Evolutionary conservation across 1,140 invertebrate genomes (phyloP), one percentile per base, ranked within the genome.

Genomic region (Campoletis sonorensis): DNA sequence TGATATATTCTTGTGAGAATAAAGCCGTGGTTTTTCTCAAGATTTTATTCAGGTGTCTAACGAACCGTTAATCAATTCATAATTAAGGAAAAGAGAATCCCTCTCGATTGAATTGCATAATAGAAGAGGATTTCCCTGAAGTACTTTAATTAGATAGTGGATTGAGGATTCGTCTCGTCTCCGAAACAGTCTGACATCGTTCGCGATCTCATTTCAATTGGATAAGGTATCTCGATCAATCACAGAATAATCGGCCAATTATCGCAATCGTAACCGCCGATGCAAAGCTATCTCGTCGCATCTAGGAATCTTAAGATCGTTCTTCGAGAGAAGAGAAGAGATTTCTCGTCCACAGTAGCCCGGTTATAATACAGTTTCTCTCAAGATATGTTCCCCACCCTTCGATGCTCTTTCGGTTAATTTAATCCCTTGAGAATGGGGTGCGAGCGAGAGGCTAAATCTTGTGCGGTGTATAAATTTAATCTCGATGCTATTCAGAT

Each of bases 221-320:
- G 81, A 83, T 82, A 81, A 80, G 68, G 79, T 45, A 67, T 85
- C 82, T 85, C 84, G 73, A 86, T 86, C 84, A 84, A 85, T 83
- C 82, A 80, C 77, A 33, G 58, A 27, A 71, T 84, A 82, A 81
- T 84, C 83, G 70, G 5, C 85, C 84, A 87, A 86, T 87, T 85
- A 87, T 87, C 83, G 83, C 81, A 83, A 85, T 87, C 83, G 84
- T 75, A 68, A 79, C 73, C 79, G 71, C 82, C 78, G 84, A 87
- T 86, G 83, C 82, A 86, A 86, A 87, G 84, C 73, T 85, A 86
- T 85, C 84, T 82, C 49, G 40, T 21, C 26, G 67, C 76, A 84
- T 86, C 86, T 81, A 82, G 75, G 79, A 82, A 78, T 71, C 67
- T 81, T 70, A 67, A 7, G 75, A 76, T 58, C 23, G 27, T 79